Conservation (phyloP, 2,113 vertebrate species). For the Myiopsitta monachus region DNA sequence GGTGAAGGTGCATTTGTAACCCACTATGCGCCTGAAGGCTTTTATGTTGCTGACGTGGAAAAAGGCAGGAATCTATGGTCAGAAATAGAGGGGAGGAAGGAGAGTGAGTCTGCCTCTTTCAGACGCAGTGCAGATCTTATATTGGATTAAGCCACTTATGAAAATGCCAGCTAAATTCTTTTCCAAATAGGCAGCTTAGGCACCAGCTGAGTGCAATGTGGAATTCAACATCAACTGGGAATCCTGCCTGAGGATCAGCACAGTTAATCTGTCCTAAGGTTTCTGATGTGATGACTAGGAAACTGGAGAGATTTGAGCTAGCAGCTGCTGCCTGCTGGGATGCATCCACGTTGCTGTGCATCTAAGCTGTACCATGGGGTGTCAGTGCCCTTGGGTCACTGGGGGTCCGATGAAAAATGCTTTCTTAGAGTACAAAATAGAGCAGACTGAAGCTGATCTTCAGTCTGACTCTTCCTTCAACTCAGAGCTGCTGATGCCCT, state of each 20-base stretch:
- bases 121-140: background rate
- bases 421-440: background rate
- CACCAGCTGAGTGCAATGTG: background rate
- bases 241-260: background rate
- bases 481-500: background rate
- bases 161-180: background rate
- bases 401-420: background rate
- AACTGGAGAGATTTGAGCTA: background rate
- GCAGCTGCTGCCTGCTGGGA: background rate
- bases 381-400: background rate
- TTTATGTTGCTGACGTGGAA: background rate
- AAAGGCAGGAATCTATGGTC: background rate
- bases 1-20: background rate
- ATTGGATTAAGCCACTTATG: background rate
- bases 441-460: background rate
- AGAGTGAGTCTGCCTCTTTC: background rate
- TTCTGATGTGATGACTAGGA: background rate
- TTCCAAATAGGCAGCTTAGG: background rate
- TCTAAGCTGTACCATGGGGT: background rate
- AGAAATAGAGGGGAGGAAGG: background rate
- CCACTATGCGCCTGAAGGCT: fast-evolving
- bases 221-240: background rate
- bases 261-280: background rate
- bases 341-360: background rate
- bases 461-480: background rate